A percentile compares a stretch with the other conserved stretches of the same genome.
Evolutionary conservation across 1,140 invertebrate genomes (phyloP).

Genomic region (Nasonia giraulti): DNA sequence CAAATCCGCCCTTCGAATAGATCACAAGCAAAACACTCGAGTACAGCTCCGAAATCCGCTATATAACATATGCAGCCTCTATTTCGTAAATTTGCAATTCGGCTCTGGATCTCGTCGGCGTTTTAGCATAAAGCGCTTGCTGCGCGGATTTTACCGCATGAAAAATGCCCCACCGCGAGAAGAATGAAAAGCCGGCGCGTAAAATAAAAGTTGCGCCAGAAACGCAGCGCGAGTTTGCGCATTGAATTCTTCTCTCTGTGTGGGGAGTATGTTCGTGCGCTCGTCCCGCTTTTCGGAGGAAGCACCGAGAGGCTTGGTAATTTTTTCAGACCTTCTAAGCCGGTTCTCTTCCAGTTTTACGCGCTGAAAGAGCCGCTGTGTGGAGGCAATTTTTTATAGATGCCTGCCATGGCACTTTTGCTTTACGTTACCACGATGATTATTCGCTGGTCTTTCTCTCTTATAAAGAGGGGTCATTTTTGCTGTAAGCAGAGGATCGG

Average conservation of each 20-base stretch:
- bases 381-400: not conserved
- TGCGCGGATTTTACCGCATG: not conserved
- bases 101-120: not conserved
- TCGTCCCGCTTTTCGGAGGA: not conserved
- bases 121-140: not conserved
- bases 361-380: not conserved
- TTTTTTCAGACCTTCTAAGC: not conserved
- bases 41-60: not conserved
- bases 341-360: constrained; percentile 2
- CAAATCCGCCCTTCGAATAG: not conserved
- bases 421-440: not conserved
- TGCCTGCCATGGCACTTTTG: not conserved
- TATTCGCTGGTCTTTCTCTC: not conserved
- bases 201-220: not conserved
- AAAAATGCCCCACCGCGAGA: not conserved
- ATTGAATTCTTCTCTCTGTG: not conserved
- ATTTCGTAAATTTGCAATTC: constrained; percentile 9
- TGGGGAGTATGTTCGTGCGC: not conserved
- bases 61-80: not conserved
- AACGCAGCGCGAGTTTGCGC: not conserved
- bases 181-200: not conserved
- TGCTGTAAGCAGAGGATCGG: no score
- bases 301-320: not conserved
- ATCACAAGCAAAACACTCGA: not conserved
- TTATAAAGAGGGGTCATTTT: no score